phyloP scores from a whole-genome alignment of 1,140 invertebrate species.

The Aphis craccivora region DNA sequence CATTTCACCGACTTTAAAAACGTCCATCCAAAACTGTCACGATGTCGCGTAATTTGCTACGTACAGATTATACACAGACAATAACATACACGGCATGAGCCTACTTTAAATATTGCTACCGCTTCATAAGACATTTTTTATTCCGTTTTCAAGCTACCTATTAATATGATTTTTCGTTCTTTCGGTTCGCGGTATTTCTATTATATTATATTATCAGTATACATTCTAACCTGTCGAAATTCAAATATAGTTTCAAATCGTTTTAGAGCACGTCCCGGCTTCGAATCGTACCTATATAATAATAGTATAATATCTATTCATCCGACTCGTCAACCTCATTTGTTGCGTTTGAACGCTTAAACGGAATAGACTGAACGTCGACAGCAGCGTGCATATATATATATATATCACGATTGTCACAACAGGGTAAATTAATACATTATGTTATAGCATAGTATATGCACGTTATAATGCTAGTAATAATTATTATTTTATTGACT shows the following conservation, averaged over 20 bases:
- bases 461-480: not conserved
- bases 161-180: not conserved
- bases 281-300: not conserved
- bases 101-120: not conserved
- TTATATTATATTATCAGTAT: not conserved
- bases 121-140: not conserved
- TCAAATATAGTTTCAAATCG: not conserved
- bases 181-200: not conserved
- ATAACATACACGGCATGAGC: not conserved
- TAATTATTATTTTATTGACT: not conserved
- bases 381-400: not conserved
- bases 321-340: constrained; percentile 15
- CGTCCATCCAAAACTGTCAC: not conserved
- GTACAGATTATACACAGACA: not conserved
- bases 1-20: not conserved
- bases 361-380: not conserved
- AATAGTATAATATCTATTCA: not conserved
- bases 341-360: constrained; percentile 5
- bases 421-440: not conserved
- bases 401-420: not conserved
- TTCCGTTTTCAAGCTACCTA: not conserved
- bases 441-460: not conserved
- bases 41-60: not conserved
- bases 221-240: not conserved
- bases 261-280: not conserved